A percentile compares a stretch with the other conserved stretches of the same genome.
Evolutionary conservation across 2,113 vertebrate genomes (phyloP).

Genomic region (Sisor rabdophorus): DNA sequence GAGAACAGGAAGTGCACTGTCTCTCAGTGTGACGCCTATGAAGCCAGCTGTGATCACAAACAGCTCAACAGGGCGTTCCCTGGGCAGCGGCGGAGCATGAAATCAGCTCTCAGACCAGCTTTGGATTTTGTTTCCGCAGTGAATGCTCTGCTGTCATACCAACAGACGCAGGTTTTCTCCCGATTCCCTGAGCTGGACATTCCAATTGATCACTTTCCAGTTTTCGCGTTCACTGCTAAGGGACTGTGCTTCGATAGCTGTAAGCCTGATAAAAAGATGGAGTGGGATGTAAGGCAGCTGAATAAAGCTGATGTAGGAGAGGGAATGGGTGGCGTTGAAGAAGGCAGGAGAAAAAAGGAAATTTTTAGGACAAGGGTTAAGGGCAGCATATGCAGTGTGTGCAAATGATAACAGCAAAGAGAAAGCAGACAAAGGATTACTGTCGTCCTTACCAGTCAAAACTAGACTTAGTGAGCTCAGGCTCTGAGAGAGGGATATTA

Average conservation of each 20-base stretch:
- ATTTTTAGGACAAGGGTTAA: conserved; percentile 53
- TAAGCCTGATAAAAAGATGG: conserved; percentile 26
- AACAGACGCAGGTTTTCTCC: background rate
- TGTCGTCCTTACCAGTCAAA: conserved; percentile 1
- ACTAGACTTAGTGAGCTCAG: background rate
- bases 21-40: conserved; percentile 19
- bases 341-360: conserved; percentile 40
- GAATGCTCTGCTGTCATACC: background rate
- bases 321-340: background rate
- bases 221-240: too few relatives aligned
- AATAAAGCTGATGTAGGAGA: background rate
- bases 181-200: background rate
- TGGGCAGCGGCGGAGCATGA: background rate
- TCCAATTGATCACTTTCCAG: background rate
- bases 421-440: conserved; percentile 24
- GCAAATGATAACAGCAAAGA: conserved; percentile 32
- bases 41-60: conserved; percentile 29
- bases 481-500: conserved; percentile 36
- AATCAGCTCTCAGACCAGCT: background rate
- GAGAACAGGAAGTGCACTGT: conserved; percentile 21
- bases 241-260: conserved; percentile 4
- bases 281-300: conserved; percentile 27
- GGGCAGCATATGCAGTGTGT: conserved; percentile 54
- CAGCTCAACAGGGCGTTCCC: conserved; percentile 27
- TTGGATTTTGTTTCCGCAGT: background rate